Evolutionary conservation across 1,140 invertebrate species (phyloP), one percentile per base, ranked within the genome.

Genomic region (Hermetia illucens): DNA sequence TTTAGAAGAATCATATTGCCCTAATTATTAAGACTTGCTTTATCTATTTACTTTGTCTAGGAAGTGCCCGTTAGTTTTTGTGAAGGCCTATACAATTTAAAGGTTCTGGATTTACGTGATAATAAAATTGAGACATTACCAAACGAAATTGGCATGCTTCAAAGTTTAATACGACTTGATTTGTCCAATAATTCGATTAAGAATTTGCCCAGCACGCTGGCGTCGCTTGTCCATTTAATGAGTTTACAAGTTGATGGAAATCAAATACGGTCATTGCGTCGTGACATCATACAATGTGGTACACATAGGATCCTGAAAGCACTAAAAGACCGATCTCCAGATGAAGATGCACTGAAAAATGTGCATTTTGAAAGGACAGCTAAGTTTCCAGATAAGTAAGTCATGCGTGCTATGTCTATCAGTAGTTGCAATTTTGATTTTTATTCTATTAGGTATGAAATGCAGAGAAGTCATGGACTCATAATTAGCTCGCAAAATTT

Each of bases 171-270:
- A 49, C 69, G 83, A 44, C 66, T 92, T 19, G 85, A 92, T 63
- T 49, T 92, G 18, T 79, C 79, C 2, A 86, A 87, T 56, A 92
- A 92, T 55, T 47, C 50, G 4, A 47, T 60, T 5, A 62, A 22
- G 50, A 88, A 82, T 39, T 62, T 93, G 44, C 87, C 90, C 19
- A 72, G 66, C 49, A 74, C 74, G 20, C 51, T 94, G 16, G 74
- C 82, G 2, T 61, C 79, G 6, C 64, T 93, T 44, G 75, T 79
- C 1, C 81, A 89, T 55, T 60, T 94, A 25, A 86, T 86, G 46
- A 79, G 78, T 38, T 68, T 94, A 27, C 73, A 77, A 41, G 66
- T 93, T 29, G 82, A 90, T 35, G 90, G 87, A 1, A 94, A 94
- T 65, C 80, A 82, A 44, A 64, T 92, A 43, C 70, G 76, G 48